phyloP scores from a whole-genome alignment of 2,888 invertebrate species.

The Drosophila cognata region DNA sequence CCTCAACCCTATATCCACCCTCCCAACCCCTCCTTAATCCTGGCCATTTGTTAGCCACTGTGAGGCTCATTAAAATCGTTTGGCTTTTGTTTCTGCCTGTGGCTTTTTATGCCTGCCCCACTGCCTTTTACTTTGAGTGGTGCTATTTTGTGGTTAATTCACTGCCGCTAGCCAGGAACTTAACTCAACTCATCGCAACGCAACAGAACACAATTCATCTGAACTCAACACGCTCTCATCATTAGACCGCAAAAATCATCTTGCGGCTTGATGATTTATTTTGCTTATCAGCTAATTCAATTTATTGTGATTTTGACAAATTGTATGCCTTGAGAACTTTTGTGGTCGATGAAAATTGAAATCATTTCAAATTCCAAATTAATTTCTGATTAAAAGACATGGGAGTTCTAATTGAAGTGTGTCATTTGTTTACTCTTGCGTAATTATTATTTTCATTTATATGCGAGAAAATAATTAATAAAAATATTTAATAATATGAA shows the following conservation, averaged over 20 bases:
- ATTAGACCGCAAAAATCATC: conserved; percentile 44
- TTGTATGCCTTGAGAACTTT: conserved; percentile 8
- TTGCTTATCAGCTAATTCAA: conserved; percentile 48
- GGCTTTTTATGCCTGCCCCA: conserved; percentile 38
- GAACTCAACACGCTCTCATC: conserved; percentile 33
- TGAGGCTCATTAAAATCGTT: conserved; percentile 63
- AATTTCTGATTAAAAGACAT: not conserved
- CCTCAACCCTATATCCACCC: not conserved
- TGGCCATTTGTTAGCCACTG: conserved; percentile 36
- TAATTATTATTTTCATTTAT: not conserved
- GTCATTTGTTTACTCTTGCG: not conserved
- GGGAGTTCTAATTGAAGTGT: not conserved
- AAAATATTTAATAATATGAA: not conserved
- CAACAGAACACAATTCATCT: conserved; percentile 10
- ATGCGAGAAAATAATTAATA: not conserved
- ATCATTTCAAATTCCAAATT: not conserved
- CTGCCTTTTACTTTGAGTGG: conserved; percentile 42
- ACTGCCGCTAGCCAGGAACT: conserved; percentile 48
- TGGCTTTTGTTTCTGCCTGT: conserved; percentile 51
- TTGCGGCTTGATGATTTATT: conserved; percentile 50
- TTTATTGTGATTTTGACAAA: conserved; percentile 33
- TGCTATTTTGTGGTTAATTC: conserved; percentile 56
- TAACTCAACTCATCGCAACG: conserved; percentile 20
- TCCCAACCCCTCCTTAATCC: conserved; percentile 4
- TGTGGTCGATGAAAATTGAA: conserved; percentile 11